Percentiles rank a stretch among this genome's conserved stretches.
Conservation (phyloP, 1,140 invertebrate genomes). For the Pseudachorutes palmiensis region DNA sequence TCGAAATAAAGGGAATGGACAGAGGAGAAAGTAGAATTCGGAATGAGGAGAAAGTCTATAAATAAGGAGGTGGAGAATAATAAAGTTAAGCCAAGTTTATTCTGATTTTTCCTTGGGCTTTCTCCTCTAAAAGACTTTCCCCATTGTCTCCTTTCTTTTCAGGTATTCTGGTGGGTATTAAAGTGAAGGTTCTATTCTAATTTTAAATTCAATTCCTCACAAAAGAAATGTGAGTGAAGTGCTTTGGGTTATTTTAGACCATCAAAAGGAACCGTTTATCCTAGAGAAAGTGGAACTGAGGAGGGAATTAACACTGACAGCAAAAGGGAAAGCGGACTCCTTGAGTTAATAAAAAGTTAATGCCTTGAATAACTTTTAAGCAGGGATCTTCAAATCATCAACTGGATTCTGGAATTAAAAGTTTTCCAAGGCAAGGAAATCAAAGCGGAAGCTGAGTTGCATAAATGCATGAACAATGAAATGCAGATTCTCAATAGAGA, state of each 20-base stretch:
- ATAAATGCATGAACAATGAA: too few species aligned
- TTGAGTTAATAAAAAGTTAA: too few species aligned
- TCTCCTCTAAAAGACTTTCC: background rate
- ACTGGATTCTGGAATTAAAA: too few species aligned
- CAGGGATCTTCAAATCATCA: too few species aligned
- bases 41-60: background rate
- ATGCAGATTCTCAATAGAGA: too few species aligned
- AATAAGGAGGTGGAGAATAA: background rate
- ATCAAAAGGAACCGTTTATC: too few species aligned
- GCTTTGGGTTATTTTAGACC: too few species aligned
- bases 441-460: too few species aligned
- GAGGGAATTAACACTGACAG: background rate
- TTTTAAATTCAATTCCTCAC: slow-evolving; percentile 1
- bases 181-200: background rate
- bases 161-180: background rate
- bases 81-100: background rate
- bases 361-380: too few species aligned
- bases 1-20: background rate
- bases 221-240: too few species aligned
- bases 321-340: too few species aligned
- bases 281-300: background rate
- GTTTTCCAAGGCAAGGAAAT: too few species aligned
- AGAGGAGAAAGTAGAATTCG: background rate
- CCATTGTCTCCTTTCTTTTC: background rate
- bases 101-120: background rate